Evolutionary conservation across 2,888 invertebrate species (phyloP), one percentile per base, ranked within the genome.

Genomic region (Idaea biselata): DNA sequence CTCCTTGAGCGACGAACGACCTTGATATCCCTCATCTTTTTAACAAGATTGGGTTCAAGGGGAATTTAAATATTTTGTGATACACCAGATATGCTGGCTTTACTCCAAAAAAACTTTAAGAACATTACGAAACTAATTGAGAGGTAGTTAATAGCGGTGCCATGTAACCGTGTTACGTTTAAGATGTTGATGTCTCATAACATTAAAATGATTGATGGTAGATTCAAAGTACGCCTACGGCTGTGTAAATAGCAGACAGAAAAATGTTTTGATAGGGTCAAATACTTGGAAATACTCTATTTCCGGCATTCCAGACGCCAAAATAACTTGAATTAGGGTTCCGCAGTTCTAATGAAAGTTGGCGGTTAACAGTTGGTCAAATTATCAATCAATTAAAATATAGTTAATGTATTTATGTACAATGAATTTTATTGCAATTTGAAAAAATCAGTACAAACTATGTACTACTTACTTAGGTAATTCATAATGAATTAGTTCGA

Each of bases 51-150:
- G 44, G 44, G 44, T 44, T 44, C 44, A 44, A 44, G 44, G 44
- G 44, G 44, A 44, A 44, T 14, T 44, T 8, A 8, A 44, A 44
- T 44, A 44, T 44, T 44, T 11, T 14, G 44, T 44, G 44, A 44
- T 44, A 44, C 5, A 18, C 18, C 18, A 56, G 18, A 63, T 60
- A 58, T 16, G 56, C 60, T 63, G 63, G 66, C 66, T 17, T 18
- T 32, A 18, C 18, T 66, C 66, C 67, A 67, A 60, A 8, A 66
- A 58, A 44, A 44, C 44, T 44, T 44, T 58, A 60, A 54, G n/a
- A 61, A 57, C 18, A 57, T 58, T 63, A 53, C 58, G 59, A 55
- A 62, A 55, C 61, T 55, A 31, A 60, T 60, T 57, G 59, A 11
- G 60, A 55, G 31, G 53, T 59, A 32, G 60, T 56, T 62, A 59